Percentiles rank a stretch among this genome's conserved stretches.
phyloP scores from a whole-genome alignment of 2,888 invertebrate species.

The Eristalinus sepulchralis region DNA sequence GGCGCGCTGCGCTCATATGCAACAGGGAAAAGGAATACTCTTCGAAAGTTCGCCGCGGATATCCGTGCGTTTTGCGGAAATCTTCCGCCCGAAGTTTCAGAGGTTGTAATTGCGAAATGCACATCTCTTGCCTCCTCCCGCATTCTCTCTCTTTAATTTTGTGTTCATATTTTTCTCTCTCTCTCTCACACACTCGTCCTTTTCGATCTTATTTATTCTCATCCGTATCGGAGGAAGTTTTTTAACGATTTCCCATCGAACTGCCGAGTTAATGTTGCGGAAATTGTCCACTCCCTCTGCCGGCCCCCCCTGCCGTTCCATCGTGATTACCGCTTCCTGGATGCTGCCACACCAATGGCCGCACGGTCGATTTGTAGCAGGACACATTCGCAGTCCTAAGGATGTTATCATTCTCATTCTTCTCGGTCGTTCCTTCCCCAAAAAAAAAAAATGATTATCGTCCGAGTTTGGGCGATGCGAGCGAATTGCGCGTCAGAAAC shows the following conservation, averaged over 20 bases:
- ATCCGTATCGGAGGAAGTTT: conserved; percentile 24
- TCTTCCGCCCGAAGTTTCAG: background rate
- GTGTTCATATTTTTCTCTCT: background rate
- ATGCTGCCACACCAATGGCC: background rate
- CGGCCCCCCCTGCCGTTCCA: background rate
- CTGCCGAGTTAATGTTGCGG: conserved; percentile 51
- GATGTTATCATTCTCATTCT: background rate
- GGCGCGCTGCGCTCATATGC: background rate
- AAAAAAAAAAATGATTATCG: background rate
- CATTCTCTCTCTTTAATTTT: background rate
- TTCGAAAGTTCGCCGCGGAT: background rate
- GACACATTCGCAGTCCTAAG: background rate
- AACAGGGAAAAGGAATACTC: background rate
- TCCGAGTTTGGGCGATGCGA: background rate
- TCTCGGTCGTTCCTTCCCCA: background rate
- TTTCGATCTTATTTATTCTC: background rate
- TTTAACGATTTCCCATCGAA: conserved; percentile 28
- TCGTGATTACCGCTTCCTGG: background rate
- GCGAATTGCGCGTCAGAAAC: background rate
- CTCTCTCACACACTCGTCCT: too few species aligned
- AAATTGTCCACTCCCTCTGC: conserved; percentile 44
- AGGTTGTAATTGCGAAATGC: background rate
- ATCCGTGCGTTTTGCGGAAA: background rate
- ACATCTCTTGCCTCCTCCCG: background rate
- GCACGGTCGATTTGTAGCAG: background rate